Base-by-base conservation (phyloP, 2,888 invertebrate species). In the Scrobipalpa costella region DNA sequence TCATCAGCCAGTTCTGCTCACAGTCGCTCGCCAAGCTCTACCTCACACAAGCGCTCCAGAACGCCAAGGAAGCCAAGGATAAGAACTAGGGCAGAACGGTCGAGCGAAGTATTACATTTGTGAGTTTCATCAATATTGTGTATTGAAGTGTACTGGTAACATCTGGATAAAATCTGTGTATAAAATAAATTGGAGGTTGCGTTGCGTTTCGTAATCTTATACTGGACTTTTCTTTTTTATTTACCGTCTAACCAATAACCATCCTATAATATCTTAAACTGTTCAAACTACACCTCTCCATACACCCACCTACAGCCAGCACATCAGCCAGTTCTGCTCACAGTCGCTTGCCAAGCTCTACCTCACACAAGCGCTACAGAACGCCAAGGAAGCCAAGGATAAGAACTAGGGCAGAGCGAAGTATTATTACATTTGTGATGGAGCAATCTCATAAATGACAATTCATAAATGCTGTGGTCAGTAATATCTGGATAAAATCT, bases 21-120 rank as follows among this genome's bases (percentile, higher is more conserved):
- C 99, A 99, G 83, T 98, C 98, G 71, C 93, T 99, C 77, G 98
- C 98, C 19, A 99, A 99, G 88, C 92, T 99, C 69, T 99, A 99
- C 80, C 95, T 99, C 77, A 98, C 99, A 38, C 98, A 99, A 88
- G 96, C 98, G 61, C 92, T 99, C 68, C 98, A 98, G 81, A 94
- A 94, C 72, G 96, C 96, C 7, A 97, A 96, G 86, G 96, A 96
- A 77, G 81, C 93, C 0, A 95, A 91, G 71, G 88, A 88, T 69
- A 86, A 81, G 68, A 88, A 84, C 66, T 86, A 82, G 47, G 15
- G 17, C 17, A 21, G 15, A 71, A 74, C 74, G 79, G 66, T 73
- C 69, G 74, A 78, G 1, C 49, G 49, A n/a, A n/a, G 60, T 60
- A 77, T 84, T 81, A 83, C 68, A n/a, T n/a, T 73, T 68, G 68